phyloP scores from a whole-genome alignment of 2,797 vertebrate species.

The Mormyrus hasselquistii region DNA sequence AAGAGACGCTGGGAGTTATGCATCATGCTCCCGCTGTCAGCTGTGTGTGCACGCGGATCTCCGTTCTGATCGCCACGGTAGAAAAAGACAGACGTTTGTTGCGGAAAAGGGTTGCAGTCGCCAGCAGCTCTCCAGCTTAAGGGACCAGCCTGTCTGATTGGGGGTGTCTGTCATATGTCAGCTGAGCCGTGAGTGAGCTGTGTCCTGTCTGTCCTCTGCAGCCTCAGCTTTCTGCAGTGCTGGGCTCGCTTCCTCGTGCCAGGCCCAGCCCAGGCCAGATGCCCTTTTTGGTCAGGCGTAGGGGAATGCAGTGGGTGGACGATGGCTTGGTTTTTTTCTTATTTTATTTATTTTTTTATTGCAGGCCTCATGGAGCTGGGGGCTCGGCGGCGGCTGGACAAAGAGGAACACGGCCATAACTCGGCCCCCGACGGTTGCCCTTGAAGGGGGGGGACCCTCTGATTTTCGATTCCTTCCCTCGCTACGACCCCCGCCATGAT shows the following conservation, averaged over 20 bases:
- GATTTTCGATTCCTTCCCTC: constrained; percentile 27
- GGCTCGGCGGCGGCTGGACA: constrained; percentile 46
- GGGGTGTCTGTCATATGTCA: background rate
- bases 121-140: background rate
- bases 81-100: background rate
- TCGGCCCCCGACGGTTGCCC: constrained; percentile 44
- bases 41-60: background rate
- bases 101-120: background rate
- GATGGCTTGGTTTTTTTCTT: background rate
- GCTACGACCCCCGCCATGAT: constrained; percentile 63
- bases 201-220: background rate
- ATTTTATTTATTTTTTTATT: constrained; percentile 28
- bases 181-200: background rate
- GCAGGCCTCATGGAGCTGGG: constrained; percentile 67
- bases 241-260: background rate
- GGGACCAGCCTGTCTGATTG: background rate
- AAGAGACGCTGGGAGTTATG: constrained; percentile 22
- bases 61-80: background rate
- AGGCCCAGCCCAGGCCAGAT: background rate
- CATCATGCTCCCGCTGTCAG: constrained; percentile 5
- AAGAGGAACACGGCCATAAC: constrained; percentile 51
- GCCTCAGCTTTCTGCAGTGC: background rate
- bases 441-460: constrained; percentile 49
- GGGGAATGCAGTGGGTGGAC: background rate
- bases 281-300: background rate